These are phyloP conservation scores for Galago senegalensis DNA, from an alignment of 2,797 vertebrate species.

Conservation along the genomic window DNA sequence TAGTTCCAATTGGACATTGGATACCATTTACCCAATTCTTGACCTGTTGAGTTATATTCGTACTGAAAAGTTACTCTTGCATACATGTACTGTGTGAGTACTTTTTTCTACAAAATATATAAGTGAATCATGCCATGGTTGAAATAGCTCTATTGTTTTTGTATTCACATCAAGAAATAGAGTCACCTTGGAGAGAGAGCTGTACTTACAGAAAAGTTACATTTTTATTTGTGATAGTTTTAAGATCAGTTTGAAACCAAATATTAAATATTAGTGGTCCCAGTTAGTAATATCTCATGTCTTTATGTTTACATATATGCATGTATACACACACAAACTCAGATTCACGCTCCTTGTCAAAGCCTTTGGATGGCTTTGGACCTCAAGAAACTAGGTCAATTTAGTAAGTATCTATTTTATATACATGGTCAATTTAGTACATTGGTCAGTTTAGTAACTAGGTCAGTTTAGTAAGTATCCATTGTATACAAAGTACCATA, in stretches of 20 bases:
- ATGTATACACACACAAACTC: background rate
- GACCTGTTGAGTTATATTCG: conserved; percentile 96
- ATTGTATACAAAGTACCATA: background rate
- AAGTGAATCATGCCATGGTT: conserved; percentile 6
- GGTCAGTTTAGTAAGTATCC: background rate
- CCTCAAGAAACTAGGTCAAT: background rate
- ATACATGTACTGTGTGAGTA: conserved; percentile 94
- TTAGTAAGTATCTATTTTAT: background rate
- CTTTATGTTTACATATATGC: background rate
- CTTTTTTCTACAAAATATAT: conserved; percentile 61
- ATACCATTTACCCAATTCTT: conserved; percentile 92
- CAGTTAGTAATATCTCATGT: background rate
- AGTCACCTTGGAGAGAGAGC: background rate
- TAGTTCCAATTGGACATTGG: conserved; percentile 94
- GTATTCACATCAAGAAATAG: conserved; percentile 3
- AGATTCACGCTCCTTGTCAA: background rate
- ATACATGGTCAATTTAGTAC: no score
- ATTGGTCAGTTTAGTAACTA: background rate
- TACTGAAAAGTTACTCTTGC: conserved; percentile 94
- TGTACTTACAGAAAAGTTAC: background rate
- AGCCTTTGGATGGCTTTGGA: background rate
- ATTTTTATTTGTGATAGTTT: background rate
- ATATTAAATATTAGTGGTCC: background rate
- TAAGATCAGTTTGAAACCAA: background rate
- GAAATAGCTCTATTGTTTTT: background rate